Conservation (phyloP, 2,888 invertebrate species). For the Microplitis manilae region DNA sequence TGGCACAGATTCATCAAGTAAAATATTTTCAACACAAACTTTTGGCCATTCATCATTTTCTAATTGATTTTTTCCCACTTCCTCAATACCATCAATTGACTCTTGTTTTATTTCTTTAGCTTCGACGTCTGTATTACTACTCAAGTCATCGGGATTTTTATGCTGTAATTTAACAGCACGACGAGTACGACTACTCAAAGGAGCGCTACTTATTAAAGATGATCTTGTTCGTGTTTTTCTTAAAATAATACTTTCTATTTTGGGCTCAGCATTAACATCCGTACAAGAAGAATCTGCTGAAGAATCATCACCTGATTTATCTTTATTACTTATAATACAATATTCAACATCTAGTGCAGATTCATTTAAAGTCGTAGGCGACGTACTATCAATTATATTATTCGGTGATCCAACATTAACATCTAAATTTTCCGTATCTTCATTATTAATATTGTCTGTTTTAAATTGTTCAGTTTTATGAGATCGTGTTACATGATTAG, state of each 20-base stretch:
- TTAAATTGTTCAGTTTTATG: conserved; percentile 19
- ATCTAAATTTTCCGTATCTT: conserved; percentile 52
- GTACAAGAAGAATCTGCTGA: conserved; percentile 18
- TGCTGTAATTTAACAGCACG: not conserved
- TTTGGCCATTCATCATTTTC: not conserved
- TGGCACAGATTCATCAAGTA: not conserved
- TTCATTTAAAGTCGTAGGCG: conserved; percentile 26
- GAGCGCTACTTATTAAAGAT: not conserved
- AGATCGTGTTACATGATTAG: conserved; percentile 45
- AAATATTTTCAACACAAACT: not conserved
- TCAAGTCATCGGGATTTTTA: not conserved
- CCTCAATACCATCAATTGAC: not conserved
- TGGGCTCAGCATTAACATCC: conserved; percentile 5
- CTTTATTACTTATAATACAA: conserved; percentile 16
- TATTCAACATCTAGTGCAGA: conserved; percentile 20
- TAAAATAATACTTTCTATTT: conserved; percentile 3
- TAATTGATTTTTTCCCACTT: not conserved
- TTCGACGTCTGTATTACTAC: not conserved
- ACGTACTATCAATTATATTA: conserved; percentile 6
- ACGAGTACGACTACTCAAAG: not conserved
- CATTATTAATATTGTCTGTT: conserved; percentile 39
- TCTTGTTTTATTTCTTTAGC: not conserved
- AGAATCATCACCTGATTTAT: conserved; percentile 11
- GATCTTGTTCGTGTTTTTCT: conserved; percentile 24
- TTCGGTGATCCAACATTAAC: conserved; percentile 44